Percentiles rank a stretch among this genome's conserved stretches.
Evolutionary conservation across 2,113 vertebrate genomes (phyloP).

Genomic region (Poeciliopsis occidentalis): DNA sequence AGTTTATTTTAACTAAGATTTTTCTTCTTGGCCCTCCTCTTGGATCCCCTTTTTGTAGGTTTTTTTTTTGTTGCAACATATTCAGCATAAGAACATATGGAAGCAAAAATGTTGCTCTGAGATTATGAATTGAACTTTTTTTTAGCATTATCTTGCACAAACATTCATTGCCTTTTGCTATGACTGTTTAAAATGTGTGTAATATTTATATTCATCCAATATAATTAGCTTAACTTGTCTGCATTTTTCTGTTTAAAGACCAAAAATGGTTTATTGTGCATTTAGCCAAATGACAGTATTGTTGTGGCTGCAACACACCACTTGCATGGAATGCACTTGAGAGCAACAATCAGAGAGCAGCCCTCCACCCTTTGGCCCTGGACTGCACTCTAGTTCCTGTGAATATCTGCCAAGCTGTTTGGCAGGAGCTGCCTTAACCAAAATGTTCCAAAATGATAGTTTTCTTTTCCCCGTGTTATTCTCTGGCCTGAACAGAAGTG

Average conservation of each 20-base stretch:
- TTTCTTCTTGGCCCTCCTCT: constrained; percentile 5
- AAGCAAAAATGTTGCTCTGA: background rate
- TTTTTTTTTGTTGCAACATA: background rate
- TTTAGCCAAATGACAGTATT: constrained; percentile 18
- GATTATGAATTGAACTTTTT: background rate
- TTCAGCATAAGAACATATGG: background rate
- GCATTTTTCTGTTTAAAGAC: background rate
- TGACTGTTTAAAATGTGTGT: too few relatives aligned
- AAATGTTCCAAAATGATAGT: constrained; percentile 5
- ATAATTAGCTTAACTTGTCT: background rate
- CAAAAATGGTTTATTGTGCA: background rate
- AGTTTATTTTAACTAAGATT: constrained; percentile 11
- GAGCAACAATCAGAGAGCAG: background rate
- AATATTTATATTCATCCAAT: background rate
- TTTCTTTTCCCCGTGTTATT: constrained; percentile 5
- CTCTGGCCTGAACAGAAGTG: background rate
- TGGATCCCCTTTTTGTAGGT: constrained; percentile 5
- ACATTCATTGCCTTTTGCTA: too few relatives aligned
- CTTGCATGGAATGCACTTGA: constrained; percentile 12
- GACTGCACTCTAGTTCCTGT: constrained; percentile 8
- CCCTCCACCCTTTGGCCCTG: constrained; percentile 20
- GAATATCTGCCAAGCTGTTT: constrained; percentile 31
- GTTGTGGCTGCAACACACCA: background rate
- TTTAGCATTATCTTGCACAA: too few relatives aligned
- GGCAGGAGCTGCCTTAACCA: constrained; percentile 4